These are phyloP conservation scores for Gasterosteus aculeatus DNA, from an alignment of 2,113 vertebrate species.

Conservation along the genomic window DNA sequence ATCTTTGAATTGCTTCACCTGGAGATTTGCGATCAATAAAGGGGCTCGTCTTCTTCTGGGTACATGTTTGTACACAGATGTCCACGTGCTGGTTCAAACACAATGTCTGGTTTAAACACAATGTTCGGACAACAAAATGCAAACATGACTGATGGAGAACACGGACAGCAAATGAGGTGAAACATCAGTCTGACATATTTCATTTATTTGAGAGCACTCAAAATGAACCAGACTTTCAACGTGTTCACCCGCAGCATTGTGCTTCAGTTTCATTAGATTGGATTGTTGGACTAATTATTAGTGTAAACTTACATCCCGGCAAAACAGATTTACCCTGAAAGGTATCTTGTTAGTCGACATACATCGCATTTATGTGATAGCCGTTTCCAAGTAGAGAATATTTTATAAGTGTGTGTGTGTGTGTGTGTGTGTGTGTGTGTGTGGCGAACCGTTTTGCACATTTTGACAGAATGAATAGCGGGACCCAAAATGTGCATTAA, in stretches of 20 bases:
- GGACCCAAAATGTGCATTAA: neutral
- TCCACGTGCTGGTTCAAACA: neutral
- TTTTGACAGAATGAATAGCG: neutral
- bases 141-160: neutral
- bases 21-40: slow-evolving; percentile 3
- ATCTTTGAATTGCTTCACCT: slow-evolving; percentile 32
- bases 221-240: neutral
- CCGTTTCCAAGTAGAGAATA: too few relatives aligned
- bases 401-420: too few relatives aligned
- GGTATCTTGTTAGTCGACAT: too few relatives aligned
- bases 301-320: neutral
- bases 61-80: neutral
- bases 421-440: too few relatives aligned
- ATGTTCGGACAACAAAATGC: neutral
- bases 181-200: slow-evolving; percentile 1
- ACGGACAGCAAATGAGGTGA: neutral
- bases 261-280: neutral
- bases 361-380: too few relatives aligned
- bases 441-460: neutral
- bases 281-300: slow-evolving; percentile 1
- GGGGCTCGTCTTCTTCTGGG: slow-evolving; percentile 13
- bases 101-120: neutral
- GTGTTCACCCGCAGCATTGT: neutral
- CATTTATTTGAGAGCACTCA: neutral
- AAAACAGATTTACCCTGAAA: neutral